Conservation (phyloP, 2,113 vertebrate species). For the Amia ocellicauda region DNA sequence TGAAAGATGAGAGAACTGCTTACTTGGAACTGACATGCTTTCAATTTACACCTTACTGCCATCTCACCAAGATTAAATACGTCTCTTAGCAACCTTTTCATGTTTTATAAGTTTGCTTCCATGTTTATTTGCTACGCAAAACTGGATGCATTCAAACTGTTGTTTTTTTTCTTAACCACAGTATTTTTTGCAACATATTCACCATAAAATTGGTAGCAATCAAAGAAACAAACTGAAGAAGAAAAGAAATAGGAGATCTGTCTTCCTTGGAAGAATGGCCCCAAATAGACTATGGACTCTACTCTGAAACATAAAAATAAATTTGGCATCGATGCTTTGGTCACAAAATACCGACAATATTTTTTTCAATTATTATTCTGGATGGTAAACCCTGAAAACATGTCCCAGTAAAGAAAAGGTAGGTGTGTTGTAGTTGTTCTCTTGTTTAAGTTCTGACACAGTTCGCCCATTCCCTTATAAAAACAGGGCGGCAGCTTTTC, state of each 20-base stretch:
- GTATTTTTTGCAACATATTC: conserved; percentile 44
- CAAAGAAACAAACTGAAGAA: conserved; percentile 15
- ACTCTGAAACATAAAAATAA: conserved; percentile 52
- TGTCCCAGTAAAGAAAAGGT: conserved; percentile 90
- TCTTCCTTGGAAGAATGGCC: neutral
- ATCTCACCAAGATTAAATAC: conserved; percentile 2
- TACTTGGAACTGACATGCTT: neutral
- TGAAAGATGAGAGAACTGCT: neutral
- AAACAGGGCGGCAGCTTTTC: conserved; percentile 68
- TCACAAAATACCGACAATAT: conserved; percentile 92
- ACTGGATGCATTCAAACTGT: conserved; percentile 37
- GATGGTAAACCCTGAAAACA: conserved; percentile 79
- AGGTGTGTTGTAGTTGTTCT: conserved; percentile 95
- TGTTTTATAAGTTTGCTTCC: conserved; percentile 28
- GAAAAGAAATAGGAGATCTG: neutral
- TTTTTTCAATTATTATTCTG: conserved; percentile 75
- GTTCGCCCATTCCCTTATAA: conserved; percentile 78
- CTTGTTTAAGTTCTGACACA: conserved; percentile 89
- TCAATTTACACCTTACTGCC: neutral
- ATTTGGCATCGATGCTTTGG: conserved; percentile 99
- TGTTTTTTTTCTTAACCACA: conserved; percentile 58
- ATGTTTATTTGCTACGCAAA: conserved; percentile 59
- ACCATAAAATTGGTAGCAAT: conserved; percentile 45
- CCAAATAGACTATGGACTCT: conserved; percentile 14
- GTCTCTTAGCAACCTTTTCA: conserved; percentile 18